Base-by-base conservation (phyloP, 2,113 vertebrate species). In the Catharus bicknelli region DNA sequence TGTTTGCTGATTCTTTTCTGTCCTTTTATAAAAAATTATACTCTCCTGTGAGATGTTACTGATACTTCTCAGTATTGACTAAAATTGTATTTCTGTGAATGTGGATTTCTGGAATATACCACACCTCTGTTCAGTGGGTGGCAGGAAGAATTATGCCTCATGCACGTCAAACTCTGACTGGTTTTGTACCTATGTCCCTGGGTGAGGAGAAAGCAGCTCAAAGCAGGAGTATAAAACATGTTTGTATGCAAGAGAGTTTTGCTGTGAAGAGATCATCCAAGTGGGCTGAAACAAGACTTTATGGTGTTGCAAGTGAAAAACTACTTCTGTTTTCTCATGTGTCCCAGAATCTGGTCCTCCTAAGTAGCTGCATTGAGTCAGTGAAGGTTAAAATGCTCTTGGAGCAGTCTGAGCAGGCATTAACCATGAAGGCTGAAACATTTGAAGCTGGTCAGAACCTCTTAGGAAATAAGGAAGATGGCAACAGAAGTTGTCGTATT, bases 61-160 rank as follows among this genome's bases (percentile, higher is more conserved):
- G 68, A 34, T 0, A 0, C 51, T 95, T 93, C 55, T 70, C 12
- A n/a, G 55, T 95, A 61, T 54, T 55, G 57, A 16, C 50, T 47
- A 10, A 75, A 73, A 21, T 38, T 7, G 14, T 45, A 4, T 62
- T 94, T 94, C 90, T 90, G 47, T 77, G 88, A 90, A 87, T 3
- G 22, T 73, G 58, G 69, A 53, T 90, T 95, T 85, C 54, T 95
- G 79, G 54, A 90, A 68, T 85, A 61, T 17, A 69, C 47, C 75
- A 80, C 54, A 25, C 50, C 58, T 93, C 32, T 3, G 1, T 34
- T 63, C n/a, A 50, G 58, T 12, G 75, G 25, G n/a, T 59, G 59
- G 77, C 67, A 69, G 91, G 93, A 86, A 89, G 77, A 91, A 38
- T 0, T 1, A 61, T n/a, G 70, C 58, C 86, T 62, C 63, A 19